These are phyloP conservation scores for Drosophila affinis DNA, from an alignment of 2,888 invertebrate species.

Conservation along the genomic window DNA sequence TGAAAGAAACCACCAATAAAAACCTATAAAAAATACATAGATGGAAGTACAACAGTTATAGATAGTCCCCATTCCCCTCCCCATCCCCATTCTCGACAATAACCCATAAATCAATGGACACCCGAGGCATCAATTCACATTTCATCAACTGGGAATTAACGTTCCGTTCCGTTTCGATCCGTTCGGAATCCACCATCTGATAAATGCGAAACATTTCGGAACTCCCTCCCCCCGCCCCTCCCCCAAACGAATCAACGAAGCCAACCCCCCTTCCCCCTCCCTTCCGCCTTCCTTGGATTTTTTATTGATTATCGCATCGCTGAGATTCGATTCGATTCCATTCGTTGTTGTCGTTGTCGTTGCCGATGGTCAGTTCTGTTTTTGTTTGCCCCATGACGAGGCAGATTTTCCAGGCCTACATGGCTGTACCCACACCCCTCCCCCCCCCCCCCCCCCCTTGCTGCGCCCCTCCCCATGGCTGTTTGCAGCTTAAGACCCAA, in stretches of 20 bases:
- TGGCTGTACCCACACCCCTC: slow-evolving; percentile 6
- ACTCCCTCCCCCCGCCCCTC: not conserved
- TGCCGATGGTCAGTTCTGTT: slow-evolving; percentile 73
- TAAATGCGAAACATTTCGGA: slow-evolving; percentile 29
- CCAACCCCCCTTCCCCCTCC: no score
- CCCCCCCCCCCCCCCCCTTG: not conserved
- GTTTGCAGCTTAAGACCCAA: slow-evolving; percentile 25
- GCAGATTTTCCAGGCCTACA: slow-evolving; percentile 66
- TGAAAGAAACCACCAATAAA: no score
- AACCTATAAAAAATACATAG: no score
- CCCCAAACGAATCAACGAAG: no score
- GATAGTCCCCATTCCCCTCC: no score
- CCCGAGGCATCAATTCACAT: slow-evolving; percentile 1
- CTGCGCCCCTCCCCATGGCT: not conserved
- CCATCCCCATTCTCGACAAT: not conserved
- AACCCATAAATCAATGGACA: slow-evolving; percentile 1
- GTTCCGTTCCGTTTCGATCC: no score
- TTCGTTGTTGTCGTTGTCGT: slow-evolving; percentile 7
- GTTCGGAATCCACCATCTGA: slow-evolving; percentile 25
- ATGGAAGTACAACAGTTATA: no score
- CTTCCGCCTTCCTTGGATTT: slow-evolving; percentile 35
- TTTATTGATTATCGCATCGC: slow-evolving; percentile 41
- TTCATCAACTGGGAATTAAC: slow-evolving; percentile 31
- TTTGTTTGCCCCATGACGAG: slow-evolving; percentile 62
- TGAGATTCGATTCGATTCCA: not conserved